Evolutionary conservation across 2,113 vertebrate genomes (phyloP).

Genomic region (Eleginops maclovinus): DNA sequence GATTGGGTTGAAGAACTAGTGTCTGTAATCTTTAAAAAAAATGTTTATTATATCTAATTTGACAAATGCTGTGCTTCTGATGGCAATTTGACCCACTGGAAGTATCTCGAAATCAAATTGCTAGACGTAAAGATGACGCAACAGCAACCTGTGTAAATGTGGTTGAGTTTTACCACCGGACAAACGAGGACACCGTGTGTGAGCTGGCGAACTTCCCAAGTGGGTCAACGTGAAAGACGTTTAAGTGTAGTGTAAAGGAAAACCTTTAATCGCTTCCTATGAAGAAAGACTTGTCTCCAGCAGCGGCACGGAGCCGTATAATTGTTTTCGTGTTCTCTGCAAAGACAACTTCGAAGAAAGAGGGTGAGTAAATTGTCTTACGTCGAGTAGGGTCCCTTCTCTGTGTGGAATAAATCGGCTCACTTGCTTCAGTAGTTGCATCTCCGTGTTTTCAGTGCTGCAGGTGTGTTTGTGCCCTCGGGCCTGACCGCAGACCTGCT

Average conservation of each 20-base stretch:
- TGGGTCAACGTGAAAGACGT: background rate
- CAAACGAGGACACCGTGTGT: background rate
- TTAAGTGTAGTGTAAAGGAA: background rate
- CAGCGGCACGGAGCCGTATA: background rate
- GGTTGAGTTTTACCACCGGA: background rate
- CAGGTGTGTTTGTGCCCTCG: conserved; percentile 10
- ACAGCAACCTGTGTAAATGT: background rate
- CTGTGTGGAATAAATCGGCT: background rate
- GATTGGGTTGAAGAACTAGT: background rate
- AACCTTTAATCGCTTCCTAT: background rate
- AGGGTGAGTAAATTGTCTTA: conserved; percentile 29
- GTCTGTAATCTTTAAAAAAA: too few species aligned
- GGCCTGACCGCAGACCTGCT: conserved; percentile 10
- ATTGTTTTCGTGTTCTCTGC: background rate
- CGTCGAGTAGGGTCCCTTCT: background rate
- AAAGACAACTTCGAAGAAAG: conserved; percentile 11
- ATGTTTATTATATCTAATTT: too few species aligned
- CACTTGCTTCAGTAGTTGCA: background rate
- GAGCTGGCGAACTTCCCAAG: conserved; percentile 6
- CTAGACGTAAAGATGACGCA: conserved; percentile 2
- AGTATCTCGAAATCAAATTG: background rate
- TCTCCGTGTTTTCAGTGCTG: background rate
- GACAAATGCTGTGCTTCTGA: background rate
- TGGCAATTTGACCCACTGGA: background rate
- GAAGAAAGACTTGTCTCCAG: conserved; percentile 17